A percentile compares a stretch with the other conserved stretches of the same genome.
These are phyloP conservation scores for Chromobotia macracanthus DNA, from an alignment of 2,797 vertebrate species.

Conservation along the genomic window DNA sequence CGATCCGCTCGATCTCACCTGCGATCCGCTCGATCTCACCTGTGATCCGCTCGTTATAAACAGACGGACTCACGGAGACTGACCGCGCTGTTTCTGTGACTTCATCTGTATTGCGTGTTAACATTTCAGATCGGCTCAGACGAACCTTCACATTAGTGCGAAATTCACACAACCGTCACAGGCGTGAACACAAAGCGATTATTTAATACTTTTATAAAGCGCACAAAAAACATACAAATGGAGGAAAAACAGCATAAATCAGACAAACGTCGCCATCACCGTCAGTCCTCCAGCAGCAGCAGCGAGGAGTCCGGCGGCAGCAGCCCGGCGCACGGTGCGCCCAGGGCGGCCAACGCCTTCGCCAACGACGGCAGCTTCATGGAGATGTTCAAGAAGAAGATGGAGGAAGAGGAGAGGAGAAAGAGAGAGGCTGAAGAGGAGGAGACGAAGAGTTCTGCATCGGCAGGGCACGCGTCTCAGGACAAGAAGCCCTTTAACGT, in stretches of 20 bases:
- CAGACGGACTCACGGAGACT: too few species aligned
- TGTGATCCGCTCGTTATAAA: too few species aligned
- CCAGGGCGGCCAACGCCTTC: conserved; percentile 78
- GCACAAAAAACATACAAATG: too few species aligned
- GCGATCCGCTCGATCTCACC: too few species aligned
- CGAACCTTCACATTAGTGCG: neutral
- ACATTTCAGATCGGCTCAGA: too few species aligned
- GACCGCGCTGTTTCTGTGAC: too few species aligned
- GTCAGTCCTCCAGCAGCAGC: neutral
- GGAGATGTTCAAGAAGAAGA: conserved; percentile 96
- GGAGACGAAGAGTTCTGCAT: conserved; percentile 67
- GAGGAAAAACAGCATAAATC: neutral
- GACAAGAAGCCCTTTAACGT: conserved; percentile 77
- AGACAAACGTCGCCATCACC: neutral
- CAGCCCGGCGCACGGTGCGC: conserved; percentile 35
- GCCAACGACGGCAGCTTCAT: conserved; percentile 97
- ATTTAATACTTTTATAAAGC: neutral
- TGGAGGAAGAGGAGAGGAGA: conserved; percentile 85
- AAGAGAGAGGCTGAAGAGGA: too few species aligned
- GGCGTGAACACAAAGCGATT: neutral
- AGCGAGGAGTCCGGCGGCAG: conserved; percentile 41
- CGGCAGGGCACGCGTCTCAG: conserved; percentile 71
- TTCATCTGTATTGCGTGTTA: too few species aligned
- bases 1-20: too few species aligned
- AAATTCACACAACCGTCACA: neutral